Conservation (phyloP, 2,113 vertebrate species). For the Narcine bancroftii region DNA sequence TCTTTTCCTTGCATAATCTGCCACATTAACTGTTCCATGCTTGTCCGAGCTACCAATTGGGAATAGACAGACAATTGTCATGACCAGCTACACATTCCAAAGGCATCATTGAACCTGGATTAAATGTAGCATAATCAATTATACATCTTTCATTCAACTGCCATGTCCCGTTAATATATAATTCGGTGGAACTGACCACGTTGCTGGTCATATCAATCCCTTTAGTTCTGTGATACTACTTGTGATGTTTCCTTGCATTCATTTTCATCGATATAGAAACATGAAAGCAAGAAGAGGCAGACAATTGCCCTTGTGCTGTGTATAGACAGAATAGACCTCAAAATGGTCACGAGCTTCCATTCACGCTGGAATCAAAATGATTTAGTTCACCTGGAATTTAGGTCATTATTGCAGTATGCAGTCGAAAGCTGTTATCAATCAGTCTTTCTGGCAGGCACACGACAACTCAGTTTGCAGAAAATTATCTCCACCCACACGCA, state of each 20-base stretch:
- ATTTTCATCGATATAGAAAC: background rate
- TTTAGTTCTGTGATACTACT: background rate
- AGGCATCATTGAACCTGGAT: background rate
- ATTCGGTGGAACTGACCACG: background rate
- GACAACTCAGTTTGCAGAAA: background rate
- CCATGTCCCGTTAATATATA: background rate
- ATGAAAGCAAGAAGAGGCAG: background rate
- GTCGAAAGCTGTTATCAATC: background rate
- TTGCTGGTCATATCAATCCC: background rate
- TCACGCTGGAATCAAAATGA: background rate
- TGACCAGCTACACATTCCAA: background rate
- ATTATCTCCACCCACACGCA: background rate
- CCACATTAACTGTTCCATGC: background rate
- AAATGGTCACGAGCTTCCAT: background rate
- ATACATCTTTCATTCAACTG: background rate
- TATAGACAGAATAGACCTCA: background rate
- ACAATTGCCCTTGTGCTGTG: background rate
- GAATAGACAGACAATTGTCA: background rate
- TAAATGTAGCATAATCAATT: background rate
- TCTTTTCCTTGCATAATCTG: background rate
- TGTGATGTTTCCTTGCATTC: background rate
- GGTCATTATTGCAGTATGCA: background rate
- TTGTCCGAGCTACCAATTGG: too few species aligned
- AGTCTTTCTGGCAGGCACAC: background rate
- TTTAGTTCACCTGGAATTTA: background rate